Conservation (phyloP, 1,140 invertebrate species). For the Drosophila navojoa region DNA sequence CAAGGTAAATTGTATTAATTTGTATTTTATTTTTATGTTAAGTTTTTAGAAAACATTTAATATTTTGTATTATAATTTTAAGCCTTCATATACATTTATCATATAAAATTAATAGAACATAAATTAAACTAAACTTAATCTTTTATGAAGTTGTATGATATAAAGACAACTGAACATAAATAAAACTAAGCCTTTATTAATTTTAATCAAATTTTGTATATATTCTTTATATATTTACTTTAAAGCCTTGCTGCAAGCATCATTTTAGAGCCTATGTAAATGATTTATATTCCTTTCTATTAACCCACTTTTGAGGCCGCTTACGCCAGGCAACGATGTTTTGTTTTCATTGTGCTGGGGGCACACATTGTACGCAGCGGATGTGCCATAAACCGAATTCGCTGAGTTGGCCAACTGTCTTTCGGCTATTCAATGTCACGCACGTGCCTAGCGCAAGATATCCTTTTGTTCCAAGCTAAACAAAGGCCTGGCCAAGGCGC, state of each 20-base stretch:
- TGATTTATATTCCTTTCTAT: neutral
- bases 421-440: constrained; percentile 29
- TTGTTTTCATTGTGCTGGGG: constrained; percentile 9
- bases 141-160: too few relatives aligned
- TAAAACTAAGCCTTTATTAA: too few relatives aligned
- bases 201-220: too few relatives aligned
- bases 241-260: neutral
- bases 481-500: constrained; percentile 9
- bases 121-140: too few relatives aligned
- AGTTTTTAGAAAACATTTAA: too few relatives aligned
- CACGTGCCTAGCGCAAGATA: constrained; percentile 26
- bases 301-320: neutral
- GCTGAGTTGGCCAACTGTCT: constrained; percentile 33
- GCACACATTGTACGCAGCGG: neutral
- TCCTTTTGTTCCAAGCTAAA: neutral
- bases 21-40: too few relatives aligned
- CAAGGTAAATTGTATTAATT: too few relatives aligned
- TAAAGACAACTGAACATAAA: too few relatives aligned
- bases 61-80: too few relatives aligned
- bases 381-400: constrained; percentile 35
- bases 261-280: neutral
- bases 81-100: too few relatives aligned
- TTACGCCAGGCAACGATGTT: constrained; percentile 5
- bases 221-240: too few relatives aligned
- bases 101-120: too few relatives aligned